Conservation (phyloP, 2,797 vertebrate genomes). For the Rhynchotus rufescens region DNA sequence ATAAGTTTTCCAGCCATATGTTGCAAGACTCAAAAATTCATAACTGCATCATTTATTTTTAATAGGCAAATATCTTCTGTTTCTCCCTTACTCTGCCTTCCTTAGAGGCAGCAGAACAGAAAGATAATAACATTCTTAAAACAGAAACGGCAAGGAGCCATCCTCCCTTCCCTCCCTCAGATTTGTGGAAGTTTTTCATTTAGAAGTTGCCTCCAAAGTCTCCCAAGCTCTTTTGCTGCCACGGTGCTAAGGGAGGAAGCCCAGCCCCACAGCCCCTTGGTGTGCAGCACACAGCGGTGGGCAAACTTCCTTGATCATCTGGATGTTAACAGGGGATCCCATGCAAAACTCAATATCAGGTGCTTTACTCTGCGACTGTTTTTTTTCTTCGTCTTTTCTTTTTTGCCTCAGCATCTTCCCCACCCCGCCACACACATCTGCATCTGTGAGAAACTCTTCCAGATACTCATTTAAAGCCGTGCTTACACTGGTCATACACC, state of each 20-base stretch:
- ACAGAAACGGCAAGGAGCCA: not conserved
- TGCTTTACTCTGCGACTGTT: not conserved
- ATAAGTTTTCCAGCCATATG: slow-evolving; percentile 32
- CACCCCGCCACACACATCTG: too few species aligned
- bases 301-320: not conserved
- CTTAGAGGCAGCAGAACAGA: not conserved
- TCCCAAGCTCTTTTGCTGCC: accelerated
- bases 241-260: accelerated
- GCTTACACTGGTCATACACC: too few species aligned
- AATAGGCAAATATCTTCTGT: slow-evolving; percentile 31
- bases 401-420: too few species aligned
- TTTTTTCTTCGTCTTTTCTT: too few species aligned
- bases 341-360: not conserved
- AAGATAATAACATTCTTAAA: too few species aligned
- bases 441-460: not conserved
- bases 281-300: not conserved
- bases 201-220: not conserved
- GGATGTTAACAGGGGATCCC: not conserved
- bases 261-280: not conserved
- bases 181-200: not conserved
- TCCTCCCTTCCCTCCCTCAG: not conserved
- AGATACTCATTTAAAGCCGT: not conserved
- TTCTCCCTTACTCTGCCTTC: not conserved
- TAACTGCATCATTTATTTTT: slow-evolving; percentile 46
- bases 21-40: not conserved